phyloP scores from a whole-genome alignment of 2,888 invertebrate species.

The Frankliniella fusca region DNA sequence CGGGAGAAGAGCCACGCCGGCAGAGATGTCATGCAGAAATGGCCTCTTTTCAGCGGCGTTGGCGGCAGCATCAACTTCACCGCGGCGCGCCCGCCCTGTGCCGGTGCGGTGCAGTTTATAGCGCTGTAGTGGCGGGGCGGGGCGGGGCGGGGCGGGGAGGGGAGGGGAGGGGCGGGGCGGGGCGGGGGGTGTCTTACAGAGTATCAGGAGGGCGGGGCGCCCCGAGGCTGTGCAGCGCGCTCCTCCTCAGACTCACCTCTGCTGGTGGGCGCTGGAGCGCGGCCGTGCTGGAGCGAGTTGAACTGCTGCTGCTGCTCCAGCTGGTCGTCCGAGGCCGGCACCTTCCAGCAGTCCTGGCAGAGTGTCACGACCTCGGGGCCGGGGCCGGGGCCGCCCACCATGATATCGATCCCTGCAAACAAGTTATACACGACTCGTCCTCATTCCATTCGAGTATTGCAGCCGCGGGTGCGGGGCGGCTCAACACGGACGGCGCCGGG shows the following conservation, averaged over 20 bases:
- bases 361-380: not conserved
- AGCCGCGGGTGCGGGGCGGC: too few relatives aligned
- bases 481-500: too few relatives aligned
- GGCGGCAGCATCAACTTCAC: too few relatives aligned
- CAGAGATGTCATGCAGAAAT: too few relatives aligned
- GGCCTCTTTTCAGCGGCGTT: too few relatives aligned
- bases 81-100: too few relatives aligned
- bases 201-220: too few relatives aligned
- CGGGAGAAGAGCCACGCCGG: not conserved
- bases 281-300: not conserved
- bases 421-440: not conserved
- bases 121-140: too few relatives aligned
- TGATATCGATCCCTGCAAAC: constrained; percentile 19
- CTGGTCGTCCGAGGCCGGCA: not conserved
- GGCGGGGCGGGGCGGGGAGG: too few relatives aligned
- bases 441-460: constrained; percentile 8
- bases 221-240: not conserved
- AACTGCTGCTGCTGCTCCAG: constrained; percentile 11
- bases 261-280: not conserved
- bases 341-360: constrained; percentile 20
- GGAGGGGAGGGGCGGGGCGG: too few relatives aligned
- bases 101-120: too few relatives aligned
- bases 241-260: constrained; percentile 11
- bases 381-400: constrained; percentile 1
- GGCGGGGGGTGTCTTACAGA: too few relatives aligned